phyloP scores from a whole-genome alignment of 2,797 vertebrate genomes.

The Crenichthys baileyi region DNA sequence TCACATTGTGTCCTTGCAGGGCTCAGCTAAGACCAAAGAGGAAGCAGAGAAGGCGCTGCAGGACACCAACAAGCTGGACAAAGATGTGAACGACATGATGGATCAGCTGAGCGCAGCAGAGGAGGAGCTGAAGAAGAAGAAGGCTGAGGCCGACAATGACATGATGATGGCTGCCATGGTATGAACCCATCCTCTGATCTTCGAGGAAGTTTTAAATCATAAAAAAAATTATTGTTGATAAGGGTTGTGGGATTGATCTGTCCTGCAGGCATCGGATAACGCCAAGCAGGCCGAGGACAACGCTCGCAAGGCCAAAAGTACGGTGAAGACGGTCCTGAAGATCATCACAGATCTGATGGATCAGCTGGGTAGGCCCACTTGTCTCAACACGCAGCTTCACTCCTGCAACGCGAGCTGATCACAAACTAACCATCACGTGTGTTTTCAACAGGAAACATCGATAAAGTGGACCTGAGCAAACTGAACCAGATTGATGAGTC shows the following conservation, averaged over 20 bases:
- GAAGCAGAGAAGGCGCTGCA: conserved; percentile 90
- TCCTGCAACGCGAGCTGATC: neutral
- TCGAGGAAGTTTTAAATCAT: accelerated
- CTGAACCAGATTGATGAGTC: conserved; percentile 90
- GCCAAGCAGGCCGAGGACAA: conserved; percentile 94
- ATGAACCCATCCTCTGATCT: neutral
- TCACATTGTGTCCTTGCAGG: conserved; percentile 72
- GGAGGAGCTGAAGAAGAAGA: conserved; percentile 86
- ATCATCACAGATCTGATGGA: conserved; percentile 87
- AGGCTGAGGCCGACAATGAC: conserved; percentile 87
- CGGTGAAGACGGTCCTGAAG: conserved; percentile 86
- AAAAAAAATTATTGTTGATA: neutral
- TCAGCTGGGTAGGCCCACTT: conserved; percentile 85
- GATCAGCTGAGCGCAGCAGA: conserved; percentile 87
- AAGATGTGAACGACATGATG: conserved; percentile 88
- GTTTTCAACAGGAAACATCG: conserved; percentile 86
- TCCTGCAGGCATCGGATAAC: conserved; percentile 86
- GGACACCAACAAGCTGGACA: conserved; percentile 86
- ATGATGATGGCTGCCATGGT: conserved; percentile 98
- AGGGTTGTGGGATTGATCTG: neutral
- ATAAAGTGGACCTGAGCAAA: conserved; percentile 93
- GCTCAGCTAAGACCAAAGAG: conserved; percentile 85
- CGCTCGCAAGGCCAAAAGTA: conserved; percentile 93
- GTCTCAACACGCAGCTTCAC: neutral
- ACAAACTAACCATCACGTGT: neutral